These are phyloP conservation scores for Yasuhikotakia modesta DNA, from an alignment of 2,797 vertebrate genomes.

Conservation along the genomic window DNA sequence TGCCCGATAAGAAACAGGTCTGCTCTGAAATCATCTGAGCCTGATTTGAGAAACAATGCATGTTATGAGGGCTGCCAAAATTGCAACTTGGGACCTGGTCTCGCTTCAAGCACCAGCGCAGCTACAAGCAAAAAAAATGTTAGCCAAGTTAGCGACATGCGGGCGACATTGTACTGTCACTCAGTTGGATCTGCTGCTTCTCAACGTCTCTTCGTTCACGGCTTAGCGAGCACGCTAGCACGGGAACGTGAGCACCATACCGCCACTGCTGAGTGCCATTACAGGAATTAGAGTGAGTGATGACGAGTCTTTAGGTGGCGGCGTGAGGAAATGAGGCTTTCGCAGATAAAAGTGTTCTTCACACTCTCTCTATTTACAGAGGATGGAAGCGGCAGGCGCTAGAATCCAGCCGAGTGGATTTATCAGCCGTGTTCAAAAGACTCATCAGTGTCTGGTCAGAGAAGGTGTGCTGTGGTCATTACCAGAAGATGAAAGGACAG, in stretches of 20 bases:
- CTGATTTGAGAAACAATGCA: constrained; percentile 14
- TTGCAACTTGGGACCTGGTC: constrained; percentile 12
- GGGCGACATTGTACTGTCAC: background rate
- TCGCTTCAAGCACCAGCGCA: background rate
- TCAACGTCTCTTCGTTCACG: constrained; percentile 9
- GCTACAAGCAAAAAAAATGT: too few relatives aligned
- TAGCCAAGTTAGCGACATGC: too few relatives aligned
- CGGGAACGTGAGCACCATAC: constrained; percentile 33
- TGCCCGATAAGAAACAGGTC: constrained; percentile 35
- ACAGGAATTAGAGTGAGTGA: constrained; percentile 58
- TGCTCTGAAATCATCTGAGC: constrained; percentile 18
- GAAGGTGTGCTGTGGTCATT: constrained; percentile 60
- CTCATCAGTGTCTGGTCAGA: constrained; percentile 45
- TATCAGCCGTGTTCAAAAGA: constrained; percentile 51
- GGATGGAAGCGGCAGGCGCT: constrained; percentile 20
- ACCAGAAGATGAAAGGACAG: constrained; percentile 56
- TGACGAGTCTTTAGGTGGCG: constrained; percentile 57
- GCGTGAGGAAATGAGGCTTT: constrained; percentile 57
- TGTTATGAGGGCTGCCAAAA: background rate
- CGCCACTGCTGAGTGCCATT: constrained; percentile 16
- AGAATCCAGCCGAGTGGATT: constrained; percentile 48
- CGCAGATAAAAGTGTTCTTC: constrained; percentile 53
- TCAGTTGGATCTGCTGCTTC: background rate
- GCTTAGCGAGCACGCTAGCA: constrained; percentile 27
- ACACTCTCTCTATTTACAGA: constrained; percentile 44